These are phyloP conservation scores for Gasterosteus aculeatus DNA, from an alignment of 2,113 vertebrate species.

Conservation along the genomic window DNA sequence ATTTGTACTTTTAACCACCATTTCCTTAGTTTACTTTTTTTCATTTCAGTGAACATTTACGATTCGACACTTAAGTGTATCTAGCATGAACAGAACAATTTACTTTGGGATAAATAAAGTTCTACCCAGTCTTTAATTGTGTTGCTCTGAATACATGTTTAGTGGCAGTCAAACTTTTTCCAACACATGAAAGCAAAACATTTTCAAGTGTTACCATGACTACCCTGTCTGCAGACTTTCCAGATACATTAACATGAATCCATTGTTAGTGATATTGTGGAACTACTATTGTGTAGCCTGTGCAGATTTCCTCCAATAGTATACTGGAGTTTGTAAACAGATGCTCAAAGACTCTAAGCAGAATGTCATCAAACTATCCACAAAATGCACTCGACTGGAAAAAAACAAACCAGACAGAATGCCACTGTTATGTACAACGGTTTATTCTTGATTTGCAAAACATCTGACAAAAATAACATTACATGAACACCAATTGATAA, in stretches of 20 bases:
- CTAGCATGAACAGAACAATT: neutral
- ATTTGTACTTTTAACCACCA: too few species aligned
- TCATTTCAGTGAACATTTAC: too few species aligned
- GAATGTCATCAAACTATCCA: neutral
- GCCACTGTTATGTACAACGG: slow-evolving; percentile 74
- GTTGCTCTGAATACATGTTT: neutral
- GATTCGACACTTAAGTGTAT: neutral
- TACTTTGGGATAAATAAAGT: neutral
- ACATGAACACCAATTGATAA: slow-evolving; percentile 83
- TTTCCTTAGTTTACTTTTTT: too few species aligned
- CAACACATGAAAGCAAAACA: neutral
- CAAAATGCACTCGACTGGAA: neutral
- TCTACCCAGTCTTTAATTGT: neutral
- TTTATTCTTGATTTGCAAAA: slow-evolving; percentile 87
- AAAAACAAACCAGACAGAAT: slow-evolving; percentile 33
- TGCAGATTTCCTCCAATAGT: neutral
- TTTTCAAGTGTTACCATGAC: too few species aligned
- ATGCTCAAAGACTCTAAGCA: neutral
- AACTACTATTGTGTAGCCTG: neutral
- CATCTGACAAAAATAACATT: slow-evolving; percentile 82
- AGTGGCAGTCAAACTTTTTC: neutral
- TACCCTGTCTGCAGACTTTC: neutral
- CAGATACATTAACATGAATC: too few species aligned
- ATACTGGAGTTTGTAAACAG: neutral
- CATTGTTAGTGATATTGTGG: too few species aligned